Evolutionary conservation across 2,797 vertebrate species (phyloP).

Genomic region (Varecia variegata): DNA sequence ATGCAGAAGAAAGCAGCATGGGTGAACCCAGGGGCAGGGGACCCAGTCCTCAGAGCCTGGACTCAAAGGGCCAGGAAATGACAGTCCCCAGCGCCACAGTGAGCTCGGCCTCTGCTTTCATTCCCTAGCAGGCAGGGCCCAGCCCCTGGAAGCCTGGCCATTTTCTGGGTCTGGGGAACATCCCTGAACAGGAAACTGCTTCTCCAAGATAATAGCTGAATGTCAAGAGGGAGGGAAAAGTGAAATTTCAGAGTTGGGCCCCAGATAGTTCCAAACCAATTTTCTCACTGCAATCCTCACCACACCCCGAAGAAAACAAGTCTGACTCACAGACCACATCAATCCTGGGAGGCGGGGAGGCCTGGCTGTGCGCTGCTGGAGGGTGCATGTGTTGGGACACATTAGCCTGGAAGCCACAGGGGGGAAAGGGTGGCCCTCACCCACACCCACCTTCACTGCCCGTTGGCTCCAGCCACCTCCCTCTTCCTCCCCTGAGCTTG

Average conservation of each 20-base stretch:
- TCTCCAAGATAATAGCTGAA: neutral
- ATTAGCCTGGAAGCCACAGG: neutral
- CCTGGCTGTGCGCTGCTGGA: neutral
- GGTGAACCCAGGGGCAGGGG: neutral
- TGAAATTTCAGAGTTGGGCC: neutral
- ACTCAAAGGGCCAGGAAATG: neutral
- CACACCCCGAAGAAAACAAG: neutral
- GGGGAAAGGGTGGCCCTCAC: neutral
- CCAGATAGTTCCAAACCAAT: neutral
- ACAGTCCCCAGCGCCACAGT: rapidly evolving
- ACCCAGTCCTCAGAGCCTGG: neutral
- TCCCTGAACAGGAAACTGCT: neutral
- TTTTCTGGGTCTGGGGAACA: neutral
- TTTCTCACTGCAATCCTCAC: conserved; percentile 18
- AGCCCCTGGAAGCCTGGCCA: neutral
- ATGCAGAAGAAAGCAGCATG: neutral
- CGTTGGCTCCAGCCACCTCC: neutral
- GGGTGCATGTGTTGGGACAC: neutral
- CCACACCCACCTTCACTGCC: neutral
- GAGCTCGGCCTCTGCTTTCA: neutral
- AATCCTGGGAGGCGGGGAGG: neutral
- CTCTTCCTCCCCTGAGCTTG: neutral
- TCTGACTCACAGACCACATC: conserved; percentile 1
- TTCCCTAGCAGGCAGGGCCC: neutral
- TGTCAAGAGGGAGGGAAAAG: neutral